Evolutionary conservation across 2,797 vertebrate genomes (phyloP).

Genomic region (Aplochiton taeniatus): DNA sequence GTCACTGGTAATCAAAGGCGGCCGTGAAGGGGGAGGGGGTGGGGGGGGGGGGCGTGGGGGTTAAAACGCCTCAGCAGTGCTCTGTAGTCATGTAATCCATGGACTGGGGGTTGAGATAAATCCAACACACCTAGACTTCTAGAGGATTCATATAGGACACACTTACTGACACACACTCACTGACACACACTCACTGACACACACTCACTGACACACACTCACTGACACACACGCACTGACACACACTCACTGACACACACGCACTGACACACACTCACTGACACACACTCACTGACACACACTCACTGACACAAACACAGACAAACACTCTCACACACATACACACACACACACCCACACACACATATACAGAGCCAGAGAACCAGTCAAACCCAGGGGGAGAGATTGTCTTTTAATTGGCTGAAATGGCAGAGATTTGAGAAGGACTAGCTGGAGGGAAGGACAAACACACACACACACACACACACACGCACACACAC

Average conservation of each 20-base stretch:
- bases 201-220: background rate
- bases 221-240: conserved; percentile 1
- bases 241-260: conserved; percentile 7
- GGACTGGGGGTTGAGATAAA: no score
- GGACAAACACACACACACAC: conserved; percentile 23
- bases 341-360: conserved; percentile 13
- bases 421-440: conserved; percentile 62
- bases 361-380: conserved; percentile 32
- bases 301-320: conserved; percentile 3
- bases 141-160: no score
- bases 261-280: conserved; percentile 26
- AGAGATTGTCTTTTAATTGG: conserved; percentile 72
- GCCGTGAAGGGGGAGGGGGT: no score
- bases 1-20: no score
- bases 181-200: no score
- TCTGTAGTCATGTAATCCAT: no score
- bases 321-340: conserved; percentile 4
- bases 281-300: conserved; percentile 6
- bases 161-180: no score
- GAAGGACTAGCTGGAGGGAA: conserved; percentile 44
- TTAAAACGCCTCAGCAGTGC: no score
- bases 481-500: no score
- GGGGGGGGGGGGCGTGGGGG: no score
- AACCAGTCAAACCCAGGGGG: conserved; percentile 47
- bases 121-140: no score